Base-by-base conservation (phyloP, 2,113 vertebrate species). In the Globicephala melas region DNA sequence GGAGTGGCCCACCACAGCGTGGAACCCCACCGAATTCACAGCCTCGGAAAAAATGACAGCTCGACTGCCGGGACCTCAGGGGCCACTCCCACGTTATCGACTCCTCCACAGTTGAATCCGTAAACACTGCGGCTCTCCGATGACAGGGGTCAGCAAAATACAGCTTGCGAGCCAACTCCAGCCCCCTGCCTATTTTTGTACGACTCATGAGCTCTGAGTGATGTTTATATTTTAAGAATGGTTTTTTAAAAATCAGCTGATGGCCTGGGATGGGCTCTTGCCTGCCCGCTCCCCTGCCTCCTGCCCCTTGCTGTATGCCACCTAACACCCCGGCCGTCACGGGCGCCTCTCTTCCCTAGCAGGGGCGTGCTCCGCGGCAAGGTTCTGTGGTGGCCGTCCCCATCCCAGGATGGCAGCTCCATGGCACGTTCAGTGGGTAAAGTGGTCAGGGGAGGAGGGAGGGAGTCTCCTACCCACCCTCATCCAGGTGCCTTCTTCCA, bases 11-110 rank as follows among this genome's bases (percentile, higher is more conserved):
- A 5, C 25, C 7, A n/a, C 9, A 12, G 20, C 20, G 41, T 9
- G 5, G 3, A 10, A 28, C 7, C 20, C n/a, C 63, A 31, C 6
- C 8, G 8, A 2, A 3, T 6, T 50, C 14, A 0, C 38, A 14
- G 31, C 31, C 31, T 60, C 79, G 25, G 36, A 55, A 33, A 21
- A 44, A 60, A 13, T 9, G 17, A 36, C 50, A 47, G 8, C 76
- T 23, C 14, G 9, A 6, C 31, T 2, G 1, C 53, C n/a, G 1
- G 4, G 50, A 15, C 26, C 50, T 31, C 4, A 8, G 8, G 12
- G 36, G 74, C 63, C 23, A 4, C 38, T 47, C 38, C 18, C 41
- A 6, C 8, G 17, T 15, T 4, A 20, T 2, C 33, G 63, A 26
- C 6, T 73, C 31, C 28, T 68, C 21, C 1, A 2, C 18, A 0